phyloP scores from a whole-genome alignment of 2,888 invertebrate genomes.

The Drosophila greeni region DNA sequence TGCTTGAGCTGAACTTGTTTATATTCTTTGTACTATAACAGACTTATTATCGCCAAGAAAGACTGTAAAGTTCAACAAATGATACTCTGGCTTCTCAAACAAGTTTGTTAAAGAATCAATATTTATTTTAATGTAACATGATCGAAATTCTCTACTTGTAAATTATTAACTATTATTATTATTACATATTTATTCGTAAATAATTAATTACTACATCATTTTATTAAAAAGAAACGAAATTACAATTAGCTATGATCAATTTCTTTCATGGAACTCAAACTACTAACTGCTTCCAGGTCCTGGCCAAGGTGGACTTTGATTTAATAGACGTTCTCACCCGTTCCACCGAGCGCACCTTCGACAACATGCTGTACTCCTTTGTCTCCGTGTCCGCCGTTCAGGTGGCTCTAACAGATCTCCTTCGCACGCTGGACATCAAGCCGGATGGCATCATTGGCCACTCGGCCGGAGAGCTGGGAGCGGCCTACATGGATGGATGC shows the following conservation, averaged over 20 bases:
- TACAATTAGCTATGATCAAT: not conserved
- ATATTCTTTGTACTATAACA: not conserved
- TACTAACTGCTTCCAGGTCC: slow-evolving; percentile 76
- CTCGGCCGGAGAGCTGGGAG: slow-evolving; percentile 85
- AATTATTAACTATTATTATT: no score
- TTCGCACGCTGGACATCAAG: slow-evolving; percentile 85
- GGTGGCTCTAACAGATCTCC: slow-evolving; percentile 93
- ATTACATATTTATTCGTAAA: not conserved
- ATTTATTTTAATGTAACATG: not conserved
- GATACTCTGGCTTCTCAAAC: not conserved
- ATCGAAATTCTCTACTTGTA: not conserved
- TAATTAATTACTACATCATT: not conserved
- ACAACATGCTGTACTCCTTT: slow-evolving; percentile 93
- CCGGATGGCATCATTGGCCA: slow-evolving; percentile 98
- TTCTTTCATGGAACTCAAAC: not conserved
- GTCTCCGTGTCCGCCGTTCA: slow-evolving; percentile 96
- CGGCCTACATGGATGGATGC: slow-evolving; percentile 97
- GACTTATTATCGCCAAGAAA: not conserved
- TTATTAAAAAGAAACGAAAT: not conserved
- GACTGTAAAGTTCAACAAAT: not conserved
- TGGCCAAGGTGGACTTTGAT: slow-evolving; percentile 89
- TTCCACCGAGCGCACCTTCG: slow-evolving; percentile 87
- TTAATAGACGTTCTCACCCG: slow-evolving; percentile 87
- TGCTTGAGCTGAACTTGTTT: no score
- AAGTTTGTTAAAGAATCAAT: not conserved